Base-by-base conservation (phyloP, 2,888 invertebrate species). In the Pristionchus entomophagus region DNA sequence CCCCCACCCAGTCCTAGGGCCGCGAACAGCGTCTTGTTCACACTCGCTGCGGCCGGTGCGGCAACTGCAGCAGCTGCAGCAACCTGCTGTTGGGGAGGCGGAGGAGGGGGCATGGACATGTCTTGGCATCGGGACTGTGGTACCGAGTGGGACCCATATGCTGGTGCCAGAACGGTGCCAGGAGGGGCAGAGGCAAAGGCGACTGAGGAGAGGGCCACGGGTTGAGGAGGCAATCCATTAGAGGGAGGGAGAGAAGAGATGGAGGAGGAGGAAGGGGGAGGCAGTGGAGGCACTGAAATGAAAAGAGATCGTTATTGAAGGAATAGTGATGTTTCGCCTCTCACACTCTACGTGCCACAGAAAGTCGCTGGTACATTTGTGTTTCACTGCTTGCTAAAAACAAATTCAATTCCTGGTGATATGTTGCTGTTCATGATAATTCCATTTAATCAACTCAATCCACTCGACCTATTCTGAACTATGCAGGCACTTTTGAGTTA, bases 11-110 rank as follows among this genome's bases (percentile, higher is more conserved):
- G 82, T 38, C 87, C 87, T 26, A 88, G 87, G 26, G 88, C 88
- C 1, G 88, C 87, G 86, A 88, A 88, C 3, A 88, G 86, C 19
- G 88, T 88, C 78, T 85, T 88, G 80, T 86, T 87, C 35, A 88
- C 87, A 14, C 12, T 5, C 19, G 56, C 56, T 8, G 56, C 14
- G 14, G 22, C 12, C 12, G 56, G 19, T 41, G 86, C 86, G 8
- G 88, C 78, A 0, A 85, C 53, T 2, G 86, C 26, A 77, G 86
- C 80, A 10, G 83, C 45, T 32, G 69, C 59, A 49, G 86, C 53
- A 0, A 38, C 6, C 4, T 49, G 86, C 69, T 84, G 77, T 45
- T 83, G 86, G 29, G n/a, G n/a, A n/a, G n/a, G n/a, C n/a, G n/a
- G n/a, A n/a, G n/a, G n/a, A n/a, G n/a, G n/a, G n/a, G n/a, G n/a